These are phyloP conservation scores for Onychostoma macrolepis DNA, from an alignment of 2,113 vertebrate genomes.

Conservation along the genomic window DNA sequence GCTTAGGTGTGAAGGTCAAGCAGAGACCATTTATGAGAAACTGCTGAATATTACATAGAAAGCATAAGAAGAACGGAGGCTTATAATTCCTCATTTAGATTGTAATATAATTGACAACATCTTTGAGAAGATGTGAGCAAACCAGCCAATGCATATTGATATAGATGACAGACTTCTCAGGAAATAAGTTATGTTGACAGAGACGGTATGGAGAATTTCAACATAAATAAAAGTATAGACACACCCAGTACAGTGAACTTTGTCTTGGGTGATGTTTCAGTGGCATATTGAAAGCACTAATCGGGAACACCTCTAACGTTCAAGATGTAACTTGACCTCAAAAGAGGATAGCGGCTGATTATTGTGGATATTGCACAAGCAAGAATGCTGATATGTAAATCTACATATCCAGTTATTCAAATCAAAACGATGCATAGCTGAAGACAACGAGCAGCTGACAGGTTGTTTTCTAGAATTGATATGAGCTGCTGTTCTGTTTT, in stretches of 20 bases:
- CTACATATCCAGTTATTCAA: not conserved
- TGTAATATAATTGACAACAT: not conserved
- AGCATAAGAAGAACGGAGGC: not conserved
- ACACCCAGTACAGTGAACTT: slow-evolving; percentile 30
- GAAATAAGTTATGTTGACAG: slow-evolving; percentile 5
- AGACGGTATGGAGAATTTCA: not conserved
- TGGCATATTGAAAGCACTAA: not conserved
- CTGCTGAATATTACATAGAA: slow-evolving; percentile 7
- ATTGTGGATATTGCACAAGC: not conserved
- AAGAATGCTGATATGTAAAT: not conserved
- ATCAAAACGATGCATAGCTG: not conserved
- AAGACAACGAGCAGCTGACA: not conserved
- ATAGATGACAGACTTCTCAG: not conserved
- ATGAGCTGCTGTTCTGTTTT: not conserved
- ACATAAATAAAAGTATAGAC: slow-evolving; percentile 25
- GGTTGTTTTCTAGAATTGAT: not conserved
- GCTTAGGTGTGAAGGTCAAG: slow-evolving; percentile 22
- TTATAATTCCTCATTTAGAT: not conserved
- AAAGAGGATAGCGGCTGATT: not conserved
- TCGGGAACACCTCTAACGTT: not conserved
- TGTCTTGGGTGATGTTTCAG: not conserved
- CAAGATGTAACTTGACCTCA: not conserved
- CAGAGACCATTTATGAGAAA: not conserved
- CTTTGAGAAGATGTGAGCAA: not conserved
- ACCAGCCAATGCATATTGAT: not conserved